Base-by-base conservation (phyloP, 2,888 invertebrate species). In the Malthinus seriepunctatus region DNA sequence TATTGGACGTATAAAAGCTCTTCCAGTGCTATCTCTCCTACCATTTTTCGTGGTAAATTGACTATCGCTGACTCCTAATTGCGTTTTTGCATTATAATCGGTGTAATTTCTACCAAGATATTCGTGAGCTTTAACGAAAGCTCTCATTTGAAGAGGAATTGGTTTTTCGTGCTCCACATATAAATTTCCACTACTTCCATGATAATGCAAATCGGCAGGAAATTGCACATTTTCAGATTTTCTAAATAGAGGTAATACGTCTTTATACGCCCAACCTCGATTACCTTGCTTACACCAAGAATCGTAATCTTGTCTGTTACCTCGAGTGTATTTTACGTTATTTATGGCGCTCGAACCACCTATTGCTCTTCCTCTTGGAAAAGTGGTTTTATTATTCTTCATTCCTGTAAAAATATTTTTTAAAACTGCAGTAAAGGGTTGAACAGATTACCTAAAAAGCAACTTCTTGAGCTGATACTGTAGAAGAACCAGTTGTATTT, bases 291-390 rank as follows among this genome's bases (percentile, higher is more conserved):
- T 62, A 12, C 32, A 46, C 68, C 68, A 68, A 8, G 38, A n/a
- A 38, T 68, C 63, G 38, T 53, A 67, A 46, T 68, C 68, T n/a
- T 39, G 33, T 42, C 86, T 85, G 68, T 90, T 87, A 0, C 91
- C 91, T 31, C 93, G 81, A 0, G 88, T 85, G 72, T 92, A 92
- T 1, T 89, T 80, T 90, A 93, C 89, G 69, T 86, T 90, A 77
- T 93, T 92, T 3, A 90, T 86, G 6, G 90, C 86, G 33, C 89
- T 89, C 2, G 88, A 86, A 0, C 92, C 92, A 0, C 93, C 93
- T 31, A 91, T 6, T 8, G 10, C 37, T 10, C 9, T 37, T 37
- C 37, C 37, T 10, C 37, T 10, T 1, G 37, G 37, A 10, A 11
- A 9, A 11, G 37, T 6, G 37, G 8, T 8, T 37, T 10, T 6